Conservation (phyloP, 2,797 vertebrate species). For the Myotis planiceps region DNA sequence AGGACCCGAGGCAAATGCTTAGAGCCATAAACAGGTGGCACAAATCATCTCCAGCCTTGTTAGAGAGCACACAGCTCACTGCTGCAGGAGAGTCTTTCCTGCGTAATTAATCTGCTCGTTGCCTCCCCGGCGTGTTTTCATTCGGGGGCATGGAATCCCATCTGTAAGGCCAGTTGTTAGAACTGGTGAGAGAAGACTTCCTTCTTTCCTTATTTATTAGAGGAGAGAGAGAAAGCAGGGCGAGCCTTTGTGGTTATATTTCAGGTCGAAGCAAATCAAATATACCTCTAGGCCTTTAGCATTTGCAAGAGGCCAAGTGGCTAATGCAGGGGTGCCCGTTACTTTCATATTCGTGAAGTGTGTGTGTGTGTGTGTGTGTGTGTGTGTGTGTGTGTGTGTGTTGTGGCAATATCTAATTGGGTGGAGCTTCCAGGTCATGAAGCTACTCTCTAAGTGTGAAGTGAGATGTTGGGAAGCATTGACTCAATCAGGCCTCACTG, state of each 20-base stretch:
- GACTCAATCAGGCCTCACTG: background rate
- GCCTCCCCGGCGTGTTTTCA: conserved; percentile 31
- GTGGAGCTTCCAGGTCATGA: background rate
- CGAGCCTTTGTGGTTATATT: background rate
- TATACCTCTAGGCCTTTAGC: background rate
- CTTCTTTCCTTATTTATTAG: conserved; percentile 15
- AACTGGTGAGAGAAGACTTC: background rate
- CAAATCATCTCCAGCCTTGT: conserved; percentile 67
- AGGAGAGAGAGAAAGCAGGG: background rate
- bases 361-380: background rate
- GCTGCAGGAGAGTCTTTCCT: conserved; percentile 18
- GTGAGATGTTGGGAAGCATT: background rate
- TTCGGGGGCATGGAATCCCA: background rate
- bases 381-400: background rate
- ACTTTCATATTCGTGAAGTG: background rate
- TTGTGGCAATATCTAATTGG: background rate
- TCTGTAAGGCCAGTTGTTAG: conserved; percentile 60
- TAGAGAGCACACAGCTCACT: conserved; percentile 44
- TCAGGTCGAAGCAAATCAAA: conserved; percentile 38
- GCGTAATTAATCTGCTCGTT: conserved; percentile 65
- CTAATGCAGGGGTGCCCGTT: background rate
- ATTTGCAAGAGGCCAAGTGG: background rate
- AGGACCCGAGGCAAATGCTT: conserved; percentile 49
- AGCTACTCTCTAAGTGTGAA: background rate
- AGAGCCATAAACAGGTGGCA: conserved; percentile 55